Conservation (phyloP, 2,113 vertebrate species). For the Elaphurus davidianus region DNA sequence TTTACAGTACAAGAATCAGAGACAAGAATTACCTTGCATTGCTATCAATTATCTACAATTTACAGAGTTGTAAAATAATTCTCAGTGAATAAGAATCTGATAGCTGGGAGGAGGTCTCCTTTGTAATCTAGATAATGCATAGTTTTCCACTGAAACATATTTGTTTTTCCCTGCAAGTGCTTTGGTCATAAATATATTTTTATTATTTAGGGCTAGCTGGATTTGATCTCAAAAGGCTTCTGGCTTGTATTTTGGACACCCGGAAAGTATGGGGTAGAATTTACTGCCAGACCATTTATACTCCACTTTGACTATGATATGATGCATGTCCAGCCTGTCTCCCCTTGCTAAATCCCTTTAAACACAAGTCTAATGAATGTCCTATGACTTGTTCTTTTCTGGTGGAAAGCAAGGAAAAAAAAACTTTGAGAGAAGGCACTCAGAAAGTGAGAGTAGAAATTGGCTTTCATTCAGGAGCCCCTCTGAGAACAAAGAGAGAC, state of each 20-base stretch:
- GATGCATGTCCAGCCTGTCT: neutral
- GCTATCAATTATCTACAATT: neutral
- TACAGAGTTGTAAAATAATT: neutral
- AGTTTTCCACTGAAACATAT: neutral
- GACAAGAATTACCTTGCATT: neutral
- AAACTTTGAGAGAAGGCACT: neutral
- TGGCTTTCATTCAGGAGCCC: neutral
- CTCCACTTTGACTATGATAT: neutral
- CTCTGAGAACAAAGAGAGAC: neutral
- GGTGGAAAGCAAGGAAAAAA: constrained; percentile 1
- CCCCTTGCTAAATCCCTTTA: neutral
- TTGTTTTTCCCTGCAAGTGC: neutral
- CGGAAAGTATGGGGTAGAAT: neutral
- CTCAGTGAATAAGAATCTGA: neutral
- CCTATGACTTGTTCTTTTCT: neutral
- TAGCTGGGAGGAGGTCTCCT: neutral
- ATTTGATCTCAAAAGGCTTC: neutral
- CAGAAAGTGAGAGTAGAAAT: neutral
- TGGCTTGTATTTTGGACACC: neutral
- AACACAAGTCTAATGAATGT: neutral
- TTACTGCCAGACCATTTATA: neutral
- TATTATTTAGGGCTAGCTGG: neutral
- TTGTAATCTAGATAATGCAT: neutral
- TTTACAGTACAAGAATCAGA: neutral
- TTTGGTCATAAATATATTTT: neutral